phyloP scores from a whole-genome alignment of 1,140 invertebrate genomes.

The Drosophila subobscura region DNA sequence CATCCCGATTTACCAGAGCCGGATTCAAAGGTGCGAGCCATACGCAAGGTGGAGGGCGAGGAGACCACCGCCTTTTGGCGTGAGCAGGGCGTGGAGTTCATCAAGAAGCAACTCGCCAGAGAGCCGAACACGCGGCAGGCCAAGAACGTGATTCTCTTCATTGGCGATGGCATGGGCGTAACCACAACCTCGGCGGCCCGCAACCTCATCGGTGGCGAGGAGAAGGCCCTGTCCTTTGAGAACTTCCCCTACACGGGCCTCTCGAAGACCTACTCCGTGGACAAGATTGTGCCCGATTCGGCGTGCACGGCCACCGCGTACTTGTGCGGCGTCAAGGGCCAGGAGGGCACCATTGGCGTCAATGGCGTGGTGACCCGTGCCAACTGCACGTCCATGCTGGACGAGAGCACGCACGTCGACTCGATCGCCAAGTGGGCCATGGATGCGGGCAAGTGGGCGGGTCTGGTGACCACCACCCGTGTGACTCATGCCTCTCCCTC shows the following conservation, averaged over 20 bases:
- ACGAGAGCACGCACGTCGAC: conserved; percentile 85
- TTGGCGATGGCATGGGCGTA: conserved; percentile 93
- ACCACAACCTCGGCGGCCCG: conserved; percentile 89
- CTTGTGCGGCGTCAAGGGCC: conserved; percentile 92
- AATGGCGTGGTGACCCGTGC: conserved; percentile 86
- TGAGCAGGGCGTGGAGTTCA: conserved; percentile 53
- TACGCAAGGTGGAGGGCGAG: conserved; percentile 53
- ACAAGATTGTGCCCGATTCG: conserved; percentile 92
- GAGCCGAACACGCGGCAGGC: conserved; percentile 84
- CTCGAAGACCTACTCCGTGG: conserved; percentile 92
- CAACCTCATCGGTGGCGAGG: conserved; percentile 87
- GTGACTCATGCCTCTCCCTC: conserved; percentile 92
- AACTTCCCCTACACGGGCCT: conserved; percentile 90
- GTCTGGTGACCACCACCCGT: conserved; percentile 92
- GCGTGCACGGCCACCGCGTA: conserved; percentile 91
- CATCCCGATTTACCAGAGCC: conserved; percentile 62
- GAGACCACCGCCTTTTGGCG: conserved; percentile 76
- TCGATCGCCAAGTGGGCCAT: conserved; percentile 90
- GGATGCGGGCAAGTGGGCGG: conserved; percentile 88
- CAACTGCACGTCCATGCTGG: conserved; percentile 85
- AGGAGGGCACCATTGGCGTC: conserved; percentile 90
- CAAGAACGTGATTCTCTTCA: conserved; percentile 91
- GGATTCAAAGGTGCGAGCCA: background rate
- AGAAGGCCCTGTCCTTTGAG: conserved; percentile 88
- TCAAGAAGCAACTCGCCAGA: conserved; percentile 55